Evolutionary conservation across 2,113 vertebrate genomes (phyloP), one percentile per base, ranked within the genome.

Genomic region (Hemiprocne comata): DNA sequence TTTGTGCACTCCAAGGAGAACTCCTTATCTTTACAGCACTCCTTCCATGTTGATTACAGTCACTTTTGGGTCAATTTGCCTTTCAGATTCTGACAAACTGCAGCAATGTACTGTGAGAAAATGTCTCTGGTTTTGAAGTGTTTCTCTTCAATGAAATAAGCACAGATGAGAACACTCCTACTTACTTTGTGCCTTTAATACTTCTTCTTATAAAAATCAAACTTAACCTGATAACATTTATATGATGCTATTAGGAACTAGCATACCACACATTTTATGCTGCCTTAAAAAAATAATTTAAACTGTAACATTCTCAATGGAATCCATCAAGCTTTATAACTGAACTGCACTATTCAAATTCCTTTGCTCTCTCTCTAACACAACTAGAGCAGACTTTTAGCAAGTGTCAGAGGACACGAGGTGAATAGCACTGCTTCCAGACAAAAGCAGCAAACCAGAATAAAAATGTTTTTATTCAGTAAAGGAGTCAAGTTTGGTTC

Each of bases 381-480:
- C 10, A 40, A 53, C 25, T 13, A 66, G 29, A 83, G 29, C 5
- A 58, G 44, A 20, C 28, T 83, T 71, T 50, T 65, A 64, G 8
- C 13, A 51, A 83, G 75, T 25, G 50, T 25, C 55, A 50, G 0
- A 1, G 40, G 84, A 64, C 36, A 13, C 0, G 0, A 42, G 36
- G 31, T 11, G 48, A 92, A 40, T 38, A 53, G 51, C 33, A 11
- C 15, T 62, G 72, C 42, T 75, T 33, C 28, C 40, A 89, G 42
- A 42, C 33, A 48, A n/a, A 44, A 62, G 33, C 25, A 79, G 62
- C 13, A 74, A 48, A 80, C 1, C 7, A 85, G 6, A 81, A 34
- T 76, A 48, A 66, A 61, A 76, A 31, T 16, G 33, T 2, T 42
- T 58, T 64, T 71, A 66, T 64, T 82, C 53, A 34, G 24, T 54